Conservation (phyloP, 2,888 invertebrate species). For the Polydrusus pterygomalis region DNA sequence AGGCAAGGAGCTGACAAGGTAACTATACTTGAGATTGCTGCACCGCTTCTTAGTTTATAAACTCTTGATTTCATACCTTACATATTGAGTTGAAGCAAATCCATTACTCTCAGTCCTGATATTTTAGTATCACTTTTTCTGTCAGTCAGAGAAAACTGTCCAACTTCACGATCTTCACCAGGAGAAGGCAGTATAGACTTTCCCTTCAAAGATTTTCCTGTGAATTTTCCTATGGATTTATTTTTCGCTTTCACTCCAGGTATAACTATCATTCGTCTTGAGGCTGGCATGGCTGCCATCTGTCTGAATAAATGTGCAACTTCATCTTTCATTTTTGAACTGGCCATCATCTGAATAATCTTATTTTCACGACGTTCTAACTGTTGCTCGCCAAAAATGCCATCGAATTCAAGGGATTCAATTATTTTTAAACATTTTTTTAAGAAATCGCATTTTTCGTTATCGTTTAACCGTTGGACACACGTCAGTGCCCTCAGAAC, state of each 20-base stretch:
- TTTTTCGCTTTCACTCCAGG: conserved; percentile 67
- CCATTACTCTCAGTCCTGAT: not conserved
- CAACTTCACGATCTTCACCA: not conserved
- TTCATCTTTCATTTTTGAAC: conserved; percentile 69
- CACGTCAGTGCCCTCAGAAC: conserved; percentile 63
- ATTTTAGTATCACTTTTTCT: too few species aligned
- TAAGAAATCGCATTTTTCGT: conserved; percentile 66
- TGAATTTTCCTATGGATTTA: not conserved
- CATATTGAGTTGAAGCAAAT: conserved; percentile 15
- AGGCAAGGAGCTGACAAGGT: too few species aligned
- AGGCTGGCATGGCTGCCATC: conserved; percentile 72
- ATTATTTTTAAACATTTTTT: conserved; percentile 60
- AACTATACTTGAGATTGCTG: not conserved
- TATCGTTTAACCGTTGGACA: conserved; percentile 67
- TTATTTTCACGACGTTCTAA: conserved; percentile 70
- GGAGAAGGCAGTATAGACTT: conserved; percentile 51
- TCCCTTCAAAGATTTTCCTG: not conserved
- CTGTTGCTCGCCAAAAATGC: conserved; percentile 65
- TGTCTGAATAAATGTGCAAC: conserved; percentile 71
- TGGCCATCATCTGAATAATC: conserved; percentile 71
- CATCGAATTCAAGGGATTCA: conserved; percentile 69
- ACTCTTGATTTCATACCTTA: conserved; percentile 16
- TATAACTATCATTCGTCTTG: conserved; percentile 72
- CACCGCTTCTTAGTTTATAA: too few species aligned
- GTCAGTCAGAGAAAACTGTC: too few species aligned